These are phyloP conservation scores for Melieria omissa DNA, from an alignment of 2,888 invertebrate genomes.

Conservation along the genomic window DNA sequence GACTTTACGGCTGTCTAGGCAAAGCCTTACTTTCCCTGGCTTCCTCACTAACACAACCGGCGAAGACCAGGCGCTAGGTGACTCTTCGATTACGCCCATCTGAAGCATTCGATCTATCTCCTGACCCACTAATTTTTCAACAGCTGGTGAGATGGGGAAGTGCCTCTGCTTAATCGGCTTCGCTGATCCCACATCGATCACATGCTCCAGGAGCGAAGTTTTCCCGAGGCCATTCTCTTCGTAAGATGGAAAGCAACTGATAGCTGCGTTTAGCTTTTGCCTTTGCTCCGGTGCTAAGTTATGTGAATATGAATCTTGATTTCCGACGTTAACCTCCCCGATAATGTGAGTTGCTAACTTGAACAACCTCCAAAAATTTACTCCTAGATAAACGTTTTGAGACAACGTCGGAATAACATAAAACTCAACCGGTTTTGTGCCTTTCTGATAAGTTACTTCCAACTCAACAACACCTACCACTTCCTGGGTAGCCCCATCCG, in stretches of 20 bases:
- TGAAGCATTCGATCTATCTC: too few species aligned
- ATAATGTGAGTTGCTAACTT: too few species aligned
- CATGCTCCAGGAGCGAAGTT: too few species aligned
- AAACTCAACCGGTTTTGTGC: slow-evolving; percentile 18
- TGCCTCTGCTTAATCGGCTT: too few species aligned
- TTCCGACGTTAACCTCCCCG: too few species aligned
- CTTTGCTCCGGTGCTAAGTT: not conserved
- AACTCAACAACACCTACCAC: slow-evolving; percentile 11
- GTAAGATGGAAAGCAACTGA: slow-evolving; percentile 22
- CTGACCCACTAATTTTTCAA: too few species aligned
- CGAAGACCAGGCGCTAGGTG: slow-evolving; percentile 27
- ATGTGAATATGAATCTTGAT: too few species aligned
- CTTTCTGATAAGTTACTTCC: not conserved
- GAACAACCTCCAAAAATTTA: too few species aligned
- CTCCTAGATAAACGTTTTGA: slow-evolving; percentile 7
- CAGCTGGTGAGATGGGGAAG: too few species aligned
- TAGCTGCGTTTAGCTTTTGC: slow-evolving; percentile 1
- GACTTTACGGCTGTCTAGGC: slow-evolving; percentile 21
- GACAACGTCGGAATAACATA: slow-evolving; percentile 1
- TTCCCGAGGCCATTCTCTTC: slow-evolving; percentile 25
- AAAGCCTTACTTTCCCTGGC: slow-evolving; percentile 15
- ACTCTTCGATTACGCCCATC: slow-evolving; percentile 31
- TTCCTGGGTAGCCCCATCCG: slow-evolving; percentile 10
- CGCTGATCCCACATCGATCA: slow-evolving; percentile 21
- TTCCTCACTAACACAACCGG: slow-evolving; percentile 13